Conservation (phyloP, 2,113 vertebrate species). For the Prochilodus magdalenae region DNA sequence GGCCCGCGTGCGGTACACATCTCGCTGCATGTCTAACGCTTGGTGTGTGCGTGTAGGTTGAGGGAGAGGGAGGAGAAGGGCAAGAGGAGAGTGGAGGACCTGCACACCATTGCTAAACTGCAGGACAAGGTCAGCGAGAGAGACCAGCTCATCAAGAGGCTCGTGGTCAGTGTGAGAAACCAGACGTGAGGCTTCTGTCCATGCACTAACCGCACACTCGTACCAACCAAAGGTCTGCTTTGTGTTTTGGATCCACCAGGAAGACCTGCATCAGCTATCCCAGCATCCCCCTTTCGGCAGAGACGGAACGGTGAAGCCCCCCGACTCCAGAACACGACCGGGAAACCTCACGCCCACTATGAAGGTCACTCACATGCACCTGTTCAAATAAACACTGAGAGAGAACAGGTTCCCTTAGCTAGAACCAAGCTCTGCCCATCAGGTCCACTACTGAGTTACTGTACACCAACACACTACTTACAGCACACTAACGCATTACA, state of each 20-base stretch:
- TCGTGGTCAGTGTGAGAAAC: slow-evolving; percentile 80
- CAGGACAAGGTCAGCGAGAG: slow-evolving; percentile 88
- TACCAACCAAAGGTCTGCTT: too few species aligned
- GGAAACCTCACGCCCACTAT: slow-evolving; percentile 84
- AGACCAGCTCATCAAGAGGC: slow-evolving; percentile 87
- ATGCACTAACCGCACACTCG: too few species aligned
- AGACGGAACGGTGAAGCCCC: slow-evolving; percentile 81
- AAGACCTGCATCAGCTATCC: slow-evolving; percentile 87
- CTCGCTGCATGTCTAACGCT: too few species aligned
- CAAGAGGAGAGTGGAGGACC: slow-evolving; percentile 82
- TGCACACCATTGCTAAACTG: slow-evolving; percentile 83
- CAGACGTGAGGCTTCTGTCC: neutral
- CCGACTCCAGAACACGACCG: slow-evolving; percentile 84
- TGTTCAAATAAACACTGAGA: too few species aligned
- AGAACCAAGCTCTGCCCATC: too few species aligned
- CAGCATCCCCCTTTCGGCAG: slow-evolving; percentile 76
- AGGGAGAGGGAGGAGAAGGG: slow-evolving; percentile 86
- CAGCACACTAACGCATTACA: too few species aligned
- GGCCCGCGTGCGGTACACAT: too few species aligned
- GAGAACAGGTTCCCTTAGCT: too few species aligned
- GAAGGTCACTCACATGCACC: slow-evolving; percentile 77
- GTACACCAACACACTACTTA: too few species aligned
- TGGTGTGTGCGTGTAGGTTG: slow-evolving; percentile 72
- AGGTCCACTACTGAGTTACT: too few species aligned
- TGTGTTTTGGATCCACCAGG: slow-evolving; percentile 79